Evolutionary conservation across 2,113 vertebrate genomes (phyloP).

Genomic region (Sylvietta virens): DNA sequence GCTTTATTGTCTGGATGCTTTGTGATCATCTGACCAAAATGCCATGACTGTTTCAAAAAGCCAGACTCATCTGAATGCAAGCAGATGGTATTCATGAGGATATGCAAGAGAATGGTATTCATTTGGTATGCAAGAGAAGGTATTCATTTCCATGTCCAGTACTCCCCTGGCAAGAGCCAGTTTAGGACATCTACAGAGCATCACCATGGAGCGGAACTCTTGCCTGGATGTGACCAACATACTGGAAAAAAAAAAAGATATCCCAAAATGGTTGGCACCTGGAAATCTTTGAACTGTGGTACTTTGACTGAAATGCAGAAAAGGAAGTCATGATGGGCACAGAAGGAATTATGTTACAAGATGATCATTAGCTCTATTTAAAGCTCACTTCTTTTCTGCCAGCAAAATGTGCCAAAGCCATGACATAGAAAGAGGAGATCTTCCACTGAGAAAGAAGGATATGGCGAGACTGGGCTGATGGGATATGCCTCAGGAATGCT

Average conservation of each 20-base stretch:
- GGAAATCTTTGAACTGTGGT: not conserved
- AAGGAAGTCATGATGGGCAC: not conserved
- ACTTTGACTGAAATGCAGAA: not conserved
- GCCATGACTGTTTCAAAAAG: not conserved
- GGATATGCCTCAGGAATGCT: not conserved
- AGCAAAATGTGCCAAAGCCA: not conserved
- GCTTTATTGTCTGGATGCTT: not conserved
- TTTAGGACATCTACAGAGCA: not conserved
- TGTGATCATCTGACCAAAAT: not conserved
- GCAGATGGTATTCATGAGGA: too few species aligned
- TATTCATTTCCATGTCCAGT: not conserved
- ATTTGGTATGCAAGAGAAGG: not conserved
- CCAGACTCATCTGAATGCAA: not conserved
- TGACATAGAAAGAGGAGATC: not conserved
- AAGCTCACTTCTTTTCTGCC: not conserved
- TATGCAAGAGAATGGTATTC: too few species aligned
- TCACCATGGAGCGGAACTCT: not conserved
- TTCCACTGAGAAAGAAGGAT: not conserved
- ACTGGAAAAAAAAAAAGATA: not conserved
- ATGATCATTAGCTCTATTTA: not conserved
- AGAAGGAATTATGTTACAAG: not conserved
- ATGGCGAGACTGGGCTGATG: not conserved
- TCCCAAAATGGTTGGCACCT: not conserved
- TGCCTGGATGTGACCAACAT: not conserved
- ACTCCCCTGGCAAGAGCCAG: not conserved